Evolutionary conservation across 1,140 invertebrate species (phyloP).

Genomic region (Pseudomyrmex sp.): DNA sequence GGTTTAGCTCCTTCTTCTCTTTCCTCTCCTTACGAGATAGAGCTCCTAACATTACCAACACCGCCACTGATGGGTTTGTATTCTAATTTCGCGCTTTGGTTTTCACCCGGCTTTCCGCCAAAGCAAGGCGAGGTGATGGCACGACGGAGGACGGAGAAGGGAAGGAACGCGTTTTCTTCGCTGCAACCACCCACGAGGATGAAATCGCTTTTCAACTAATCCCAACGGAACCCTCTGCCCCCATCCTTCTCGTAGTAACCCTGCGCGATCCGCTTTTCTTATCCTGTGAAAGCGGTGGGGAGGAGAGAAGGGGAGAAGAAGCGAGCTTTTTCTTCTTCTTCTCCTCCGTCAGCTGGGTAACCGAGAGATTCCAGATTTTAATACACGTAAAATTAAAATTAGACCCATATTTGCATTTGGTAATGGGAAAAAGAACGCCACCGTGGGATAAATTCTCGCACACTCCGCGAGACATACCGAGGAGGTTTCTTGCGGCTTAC

Average conservation of each 20-base stretch:
- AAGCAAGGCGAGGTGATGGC: constrained; percentile 49
- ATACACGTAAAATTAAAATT: constrained; percentile 88
- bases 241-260: constrained; percentile 1
- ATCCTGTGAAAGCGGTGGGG: constrained; percentile 28
- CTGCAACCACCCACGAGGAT: constrained; percentile 71
- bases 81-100: constrained; percentile 83
- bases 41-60: constrained; percentile 75
- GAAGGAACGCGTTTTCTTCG: constrained; percentile 73
- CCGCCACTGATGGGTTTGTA: constrained; percentile 78
- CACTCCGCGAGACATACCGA: constrained; percentile 58
- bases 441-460: constrained; percentile 49
- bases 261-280: constrained; percentile 64
- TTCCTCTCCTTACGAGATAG: constrained; percentile 51
- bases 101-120: constrained; percentile 74
- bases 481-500: constrained; percentile 53
- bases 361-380: constrained; percentile 83
- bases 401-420: constrained; percentile 87
- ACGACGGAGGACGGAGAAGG: constrained; percentile 41
- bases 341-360: constrained; percentile 83
- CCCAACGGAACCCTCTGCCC: constrained; percentile 68
- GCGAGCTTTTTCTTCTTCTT: constrained; percentile 48
- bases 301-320: neutral
- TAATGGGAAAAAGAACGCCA: constrained; percentile 85
- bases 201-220: constrained; percentile 82
- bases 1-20: constrained; percentile 31